These are phyloP conservation scores for Sebastes iracundus DNA, from an alignment of 2,797 vertebrate genomes.

Conservation along the genomic window DNA sequence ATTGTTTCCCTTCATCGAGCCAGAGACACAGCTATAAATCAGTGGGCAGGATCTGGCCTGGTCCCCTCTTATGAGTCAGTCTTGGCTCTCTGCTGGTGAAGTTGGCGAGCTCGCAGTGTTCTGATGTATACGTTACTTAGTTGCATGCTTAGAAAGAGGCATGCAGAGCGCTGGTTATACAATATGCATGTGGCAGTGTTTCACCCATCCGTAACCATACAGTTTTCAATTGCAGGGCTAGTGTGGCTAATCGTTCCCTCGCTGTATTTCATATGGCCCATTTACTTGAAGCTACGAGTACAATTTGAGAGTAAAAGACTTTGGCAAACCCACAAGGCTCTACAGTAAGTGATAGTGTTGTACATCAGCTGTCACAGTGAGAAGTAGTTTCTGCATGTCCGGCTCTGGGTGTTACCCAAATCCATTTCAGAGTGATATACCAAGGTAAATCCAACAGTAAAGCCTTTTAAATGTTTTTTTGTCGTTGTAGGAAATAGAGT, in stretches of 20 bases:
- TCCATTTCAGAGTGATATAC: background rate
- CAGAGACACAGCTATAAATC: constrained; percentile 41
- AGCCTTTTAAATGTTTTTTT: background rate
- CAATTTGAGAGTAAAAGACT: background rate
- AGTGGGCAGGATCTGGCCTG: constrained; percentile 32
- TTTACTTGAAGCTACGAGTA: background rate
- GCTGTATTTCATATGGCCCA: background rate
- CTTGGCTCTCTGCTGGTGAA: constrained; percentile 35
- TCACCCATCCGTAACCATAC: constrained; percentile 2
- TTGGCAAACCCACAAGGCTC: background rate
- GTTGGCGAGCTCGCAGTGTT: constrained; percentile 13
- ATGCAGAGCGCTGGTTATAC: constrained; percentile 12
- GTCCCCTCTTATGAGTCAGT: constrained; percentile 25
- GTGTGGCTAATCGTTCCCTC: background rate
- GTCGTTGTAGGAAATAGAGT: background rate
- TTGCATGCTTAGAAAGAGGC: constrained; percentile 18
- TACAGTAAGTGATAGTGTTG: background rate
- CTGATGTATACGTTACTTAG: constrained; percentile 43
- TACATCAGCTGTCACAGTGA: background rate
- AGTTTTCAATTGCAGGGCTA: background rate
- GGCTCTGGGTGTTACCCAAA: background rate
- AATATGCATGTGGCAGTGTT: constrained; percentile 28
- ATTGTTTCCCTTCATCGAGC: constrained; percentile 40
- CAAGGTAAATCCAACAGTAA: background rate
- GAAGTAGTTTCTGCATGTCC: background rate